Evolutionary conservation across 2,888 invertebrate genomes (phyloP).

Genomic region (Torymus texanus): DNA sequence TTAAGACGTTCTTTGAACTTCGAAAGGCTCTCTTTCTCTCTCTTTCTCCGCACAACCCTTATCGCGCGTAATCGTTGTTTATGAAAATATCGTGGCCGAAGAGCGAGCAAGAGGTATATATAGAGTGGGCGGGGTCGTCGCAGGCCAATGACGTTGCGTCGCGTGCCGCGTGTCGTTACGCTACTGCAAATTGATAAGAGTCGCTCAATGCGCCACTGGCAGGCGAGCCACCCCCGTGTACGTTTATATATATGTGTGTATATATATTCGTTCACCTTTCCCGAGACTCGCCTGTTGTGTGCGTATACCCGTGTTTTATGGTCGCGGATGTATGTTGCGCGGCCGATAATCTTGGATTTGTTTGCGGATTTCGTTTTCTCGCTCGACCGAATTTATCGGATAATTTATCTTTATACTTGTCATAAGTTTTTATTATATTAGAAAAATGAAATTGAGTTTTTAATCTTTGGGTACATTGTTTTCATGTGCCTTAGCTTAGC

Average conservation of each 20-base stretch:
- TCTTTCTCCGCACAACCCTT: neutral
- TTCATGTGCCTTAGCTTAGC: too few relatives aligned
- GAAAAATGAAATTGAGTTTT: too few relatives aligned
- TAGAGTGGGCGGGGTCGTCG: conserved; percentile 41
- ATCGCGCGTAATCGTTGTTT: conserved; percentile 44
- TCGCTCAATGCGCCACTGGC: conserved; percentile 61
- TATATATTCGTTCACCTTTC: too few relatives aligned
- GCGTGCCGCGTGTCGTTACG: conserved; percentile 72
- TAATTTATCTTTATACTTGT: conserved; percentile 2
- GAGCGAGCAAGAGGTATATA: neutral
- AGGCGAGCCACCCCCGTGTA: conserved; percentile 24
- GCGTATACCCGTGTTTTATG: too few relatives aligned
- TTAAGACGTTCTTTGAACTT: conserved; percentile 50
- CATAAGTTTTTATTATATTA: too few relatives aligned
- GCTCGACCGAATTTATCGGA: neutral
- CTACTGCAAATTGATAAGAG: conserved; percentile 72
- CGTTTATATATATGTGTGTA: too few relatives aligned
- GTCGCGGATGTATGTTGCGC: conserved; percentile 29
- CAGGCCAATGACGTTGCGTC: conserved; percentile 58
- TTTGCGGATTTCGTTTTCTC: conserved; percentile 51
- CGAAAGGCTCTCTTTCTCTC: neutral
- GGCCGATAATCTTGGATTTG: conserved; percentile 55
- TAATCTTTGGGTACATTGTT: too few relatives aligned
- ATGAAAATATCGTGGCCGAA: conserved; percentile 37
- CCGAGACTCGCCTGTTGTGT: too few relatives aligned